Conservation (phyloP, 2,888 invertebrate genomes). For the Druceiella hillmani region DNA sequence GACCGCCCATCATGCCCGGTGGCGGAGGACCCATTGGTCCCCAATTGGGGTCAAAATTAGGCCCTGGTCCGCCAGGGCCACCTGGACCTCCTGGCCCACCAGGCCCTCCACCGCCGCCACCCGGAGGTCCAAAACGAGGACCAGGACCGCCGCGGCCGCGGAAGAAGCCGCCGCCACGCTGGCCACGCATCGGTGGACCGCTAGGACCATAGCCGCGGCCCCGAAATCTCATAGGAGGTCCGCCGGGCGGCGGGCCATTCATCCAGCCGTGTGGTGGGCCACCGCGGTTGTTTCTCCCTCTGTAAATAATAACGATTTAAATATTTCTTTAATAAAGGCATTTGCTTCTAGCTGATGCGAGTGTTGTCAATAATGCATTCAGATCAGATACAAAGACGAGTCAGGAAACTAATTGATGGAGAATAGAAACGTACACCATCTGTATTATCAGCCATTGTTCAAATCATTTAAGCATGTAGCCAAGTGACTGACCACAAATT, state of each 20-base stretch:
- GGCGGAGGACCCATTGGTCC: slow-evolving; percentile 58
- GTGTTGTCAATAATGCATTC: too few species aligned
- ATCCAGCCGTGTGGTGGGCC: slow-evolving; percentile 42
- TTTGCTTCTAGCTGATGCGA: too few species aligned
- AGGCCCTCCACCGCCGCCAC: slow-evolving; percentile 40
- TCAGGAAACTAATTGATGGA: too few species aligned
- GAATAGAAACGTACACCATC: too few species aligned
- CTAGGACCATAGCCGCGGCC: slow-evolving; percentile 63
- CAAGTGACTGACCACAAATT: too few species aligned
- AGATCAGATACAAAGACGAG: too few species aligned
- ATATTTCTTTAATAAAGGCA: too few species aligned
- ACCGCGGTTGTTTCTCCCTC: too few species aligned
- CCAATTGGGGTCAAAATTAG: slow-evolving; percentile 64
- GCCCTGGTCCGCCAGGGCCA: slow-evolving; percentile 35
- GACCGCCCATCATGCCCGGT: slow-evolving; percentile 40
- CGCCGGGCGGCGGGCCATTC: slow-evolving; percentile 45
- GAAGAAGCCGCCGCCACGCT: slow-evolving; percentile 46
- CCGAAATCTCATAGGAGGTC: slow-evolving; percentile 59
- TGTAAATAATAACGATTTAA: too few species aligned
- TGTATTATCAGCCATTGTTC: too few species aligned
- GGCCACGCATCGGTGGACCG: slow-evolving; percentile 50
- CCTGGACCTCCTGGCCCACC: slow-evolving; percentile 27
- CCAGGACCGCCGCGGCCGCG: slow-evolving; percentile 45
- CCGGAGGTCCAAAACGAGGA: slow-evolving; percentile 42
- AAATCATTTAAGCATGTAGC: too few species aligned